Conservation (phyloP, 2,113 vertebrate species). For the Oncorhynchus tshawytscha region DNA sequence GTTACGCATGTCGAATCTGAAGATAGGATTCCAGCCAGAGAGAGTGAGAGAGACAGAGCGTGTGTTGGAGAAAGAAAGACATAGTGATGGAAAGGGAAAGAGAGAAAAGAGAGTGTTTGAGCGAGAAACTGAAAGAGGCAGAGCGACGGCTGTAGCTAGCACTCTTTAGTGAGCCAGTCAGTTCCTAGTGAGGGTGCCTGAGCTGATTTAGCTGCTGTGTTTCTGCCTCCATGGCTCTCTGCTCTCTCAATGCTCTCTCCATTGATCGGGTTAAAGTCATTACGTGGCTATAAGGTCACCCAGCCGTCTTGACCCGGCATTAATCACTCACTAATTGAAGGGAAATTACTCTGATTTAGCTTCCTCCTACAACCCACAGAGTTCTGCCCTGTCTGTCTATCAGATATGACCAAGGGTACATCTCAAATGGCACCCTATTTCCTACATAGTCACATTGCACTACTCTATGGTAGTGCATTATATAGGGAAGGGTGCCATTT, state of each 20-base stretch:
- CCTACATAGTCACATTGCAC: too few relatives aligned
- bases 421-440: too few relatives aligned
- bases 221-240: slow-evolving; percentile 11
- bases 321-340: slow-evolving; percentile 71
- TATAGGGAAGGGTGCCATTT: slow-evolving; percentile 13
- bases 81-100: background rate
- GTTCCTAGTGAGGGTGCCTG: background rate
- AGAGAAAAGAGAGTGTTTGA: background rate
- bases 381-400: background rate
- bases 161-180: background rate
- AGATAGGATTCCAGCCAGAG: too few relatives aligned
- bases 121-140: background rate
- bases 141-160: background rate
- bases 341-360: slow-evolving; percentile 64
- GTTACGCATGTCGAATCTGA: too few relatives aligned
- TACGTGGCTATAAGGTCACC: slow-evolving; percentile 59
- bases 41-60: background rate
- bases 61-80: background rate
- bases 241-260: slow-evolving; percentile 24
- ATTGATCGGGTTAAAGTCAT: slow-evolving; percentile 64
- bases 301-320: slow-evolving; percentile 44
- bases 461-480: background rate
- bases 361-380: slow-evolving; percentile 39
- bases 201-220: background rate
- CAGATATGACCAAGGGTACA: slow-evolving; percentile 29